A percentile compares a stretch with the other conserved stretches of the same genome.
Evolutionary conservation across 1,140 invertebrate genomes (phyloP).

Genomic region (Laodelphax striatellus): DNA sequence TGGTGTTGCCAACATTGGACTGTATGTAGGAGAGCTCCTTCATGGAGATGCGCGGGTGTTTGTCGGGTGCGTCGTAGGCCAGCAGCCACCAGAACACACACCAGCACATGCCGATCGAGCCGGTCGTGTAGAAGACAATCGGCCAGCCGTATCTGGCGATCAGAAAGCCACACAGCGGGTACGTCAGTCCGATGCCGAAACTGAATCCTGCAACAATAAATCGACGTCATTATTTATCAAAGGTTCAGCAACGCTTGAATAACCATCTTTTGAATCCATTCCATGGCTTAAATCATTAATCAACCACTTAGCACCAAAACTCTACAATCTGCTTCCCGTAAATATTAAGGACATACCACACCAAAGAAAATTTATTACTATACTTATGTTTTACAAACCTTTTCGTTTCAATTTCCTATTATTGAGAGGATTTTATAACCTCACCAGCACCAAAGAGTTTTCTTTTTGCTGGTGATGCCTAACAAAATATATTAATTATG

Average conservation of each 20-base stretch:
- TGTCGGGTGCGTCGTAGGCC: constrained; percentile 58
- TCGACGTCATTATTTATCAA: not conserved
- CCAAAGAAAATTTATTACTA: too few relatives aligned
- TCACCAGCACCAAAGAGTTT: too few relatives aligned
- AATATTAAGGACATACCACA: too few relatives aligned
- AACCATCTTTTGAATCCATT: too few relatives aligned
- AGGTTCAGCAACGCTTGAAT: not conserved
- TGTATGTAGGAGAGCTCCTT: constrained; percentile 60
- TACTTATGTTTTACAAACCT: too few relatives aligned
- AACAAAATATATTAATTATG: too few relatives aligned
- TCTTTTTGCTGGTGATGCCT: too few relatives aligned
- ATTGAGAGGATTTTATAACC: too few relatives aligned
- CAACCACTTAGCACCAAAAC: too few relatives aligned
- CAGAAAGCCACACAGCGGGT: constrained; percentile 54
- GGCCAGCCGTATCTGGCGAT: constrained; percentile 54
- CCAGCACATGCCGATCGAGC: constrained; percentile 50
- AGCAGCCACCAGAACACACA: constrained; percentile 60
- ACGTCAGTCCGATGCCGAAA: constrained; percentile 58
- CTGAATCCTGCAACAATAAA: constrained; percentile 40
- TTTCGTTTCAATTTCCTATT: too few relatives aligned
- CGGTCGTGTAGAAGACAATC: constrained; percentile 56
- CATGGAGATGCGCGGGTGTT: constrained; percentile 59
- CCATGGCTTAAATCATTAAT: too few relatives aligned
- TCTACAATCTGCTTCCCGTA: too few relatives aligned
- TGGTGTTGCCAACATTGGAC: constrained; percentile 39